Base-by-base conservation (phyloP, 2,113 vertebrate species). In the Loxodonta africana region DNA sequence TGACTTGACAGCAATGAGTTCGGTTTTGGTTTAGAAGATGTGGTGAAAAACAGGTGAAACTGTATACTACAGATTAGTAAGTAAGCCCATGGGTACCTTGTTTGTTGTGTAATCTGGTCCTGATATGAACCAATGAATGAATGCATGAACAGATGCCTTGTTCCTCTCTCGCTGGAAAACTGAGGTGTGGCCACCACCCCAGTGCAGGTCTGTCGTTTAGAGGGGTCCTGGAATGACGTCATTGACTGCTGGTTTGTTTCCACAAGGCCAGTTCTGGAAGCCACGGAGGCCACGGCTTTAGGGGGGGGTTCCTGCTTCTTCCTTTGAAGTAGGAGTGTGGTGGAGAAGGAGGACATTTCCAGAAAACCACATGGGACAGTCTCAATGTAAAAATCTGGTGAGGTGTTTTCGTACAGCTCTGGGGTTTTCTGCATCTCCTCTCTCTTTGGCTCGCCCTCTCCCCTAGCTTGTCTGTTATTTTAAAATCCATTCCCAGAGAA, bases 401-500 rank as follows among this genome's bases (percentile, higher is more conserved):
- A n/a, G 62, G 9, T 9, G 10, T 51, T 74, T 17, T 57, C 78
- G 37, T 8, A 5, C 95, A 95, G 48, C 93, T 86, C 78, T 30
- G 0, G 5, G 91, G 33, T 4, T 91, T 62, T 76, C 95, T 30
- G 86, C 33, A 65, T 44, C 73, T 90, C 86, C 33, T 91, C 33
- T 71, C 71, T 46, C n/a, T 65, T 26, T 33, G 10, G 57, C 57
- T 90, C 0, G 0, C 28, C 23, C 51, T 82, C 48, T 20, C 12
- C 33, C 10, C 3, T 30, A 63, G 78, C 90, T 51, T 63, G 73
- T 94, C 93, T 97, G 96, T 94, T 96, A 93, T 95, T 96, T 96
- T 93, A 95, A 97, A 96, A 90, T 80, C 63, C 89, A 74, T 96
- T 97, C 77, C 96, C 91, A 97, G 97, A 93, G 88, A 88, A 97